phyloP scores from a whole-genome alignment of 2,888 invertebrate genomes.

The Dinocampus coccinellae region DNA sequence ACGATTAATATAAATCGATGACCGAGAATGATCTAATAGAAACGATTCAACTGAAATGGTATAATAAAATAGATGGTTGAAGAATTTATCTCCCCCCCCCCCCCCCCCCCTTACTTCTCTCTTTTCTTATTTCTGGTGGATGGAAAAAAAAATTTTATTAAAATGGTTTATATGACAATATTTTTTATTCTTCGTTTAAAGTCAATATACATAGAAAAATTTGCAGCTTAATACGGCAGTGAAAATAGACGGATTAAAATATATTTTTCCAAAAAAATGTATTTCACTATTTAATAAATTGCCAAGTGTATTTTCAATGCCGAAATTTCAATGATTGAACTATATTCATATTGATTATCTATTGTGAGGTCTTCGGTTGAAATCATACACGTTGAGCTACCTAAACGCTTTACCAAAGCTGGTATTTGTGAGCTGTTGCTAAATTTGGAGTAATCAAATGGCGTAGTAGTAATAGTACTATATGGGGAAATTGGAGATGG shows the following conservation, averaged over 20 bases:
- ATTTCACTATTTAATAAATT: not conserved
- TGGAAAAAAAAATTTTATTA: no score
- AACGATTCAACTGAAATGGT: conserved; percentile 53
- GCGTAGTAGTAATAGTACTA: conserved; percentile 24
- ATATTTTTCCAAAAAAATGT: not conserved
- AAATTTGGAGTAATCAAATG: conserved; percentile 60
- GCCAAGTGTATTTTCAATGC: not conserved
- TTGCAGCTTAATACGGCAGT: no score
- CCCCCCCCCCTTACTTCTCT: no score
- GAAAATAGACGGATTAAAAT: not conserved
- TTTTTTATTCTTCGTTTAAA: no score
- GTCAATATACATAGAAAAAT: no score
- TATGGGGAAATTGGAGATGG: conserved; percentile 19
- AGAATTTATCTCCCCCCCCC: not conserved
- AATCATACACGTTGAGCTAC: conserved; percentile 41
- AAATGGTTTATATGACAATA: no score
- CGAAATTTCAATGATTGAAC: not conserved
- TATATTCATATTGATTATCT: not conserved
- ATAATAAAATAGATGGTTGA: conserved; percentile 49
- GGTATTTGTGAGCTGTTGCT: conserved; percentile 53
- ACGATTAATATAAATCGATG: conserved; percentile 46
- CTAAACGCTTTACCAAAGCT: conserved; percentile 53
- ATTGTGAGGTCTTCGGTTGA: not conserved
- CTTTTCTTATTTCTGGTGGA: no score
- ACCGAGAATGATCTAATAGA: conserved; percentile 44